phyloP scores from a whole-genome alignment of 1,140 invertebrate genomes.

The Atta texana region DNA sequence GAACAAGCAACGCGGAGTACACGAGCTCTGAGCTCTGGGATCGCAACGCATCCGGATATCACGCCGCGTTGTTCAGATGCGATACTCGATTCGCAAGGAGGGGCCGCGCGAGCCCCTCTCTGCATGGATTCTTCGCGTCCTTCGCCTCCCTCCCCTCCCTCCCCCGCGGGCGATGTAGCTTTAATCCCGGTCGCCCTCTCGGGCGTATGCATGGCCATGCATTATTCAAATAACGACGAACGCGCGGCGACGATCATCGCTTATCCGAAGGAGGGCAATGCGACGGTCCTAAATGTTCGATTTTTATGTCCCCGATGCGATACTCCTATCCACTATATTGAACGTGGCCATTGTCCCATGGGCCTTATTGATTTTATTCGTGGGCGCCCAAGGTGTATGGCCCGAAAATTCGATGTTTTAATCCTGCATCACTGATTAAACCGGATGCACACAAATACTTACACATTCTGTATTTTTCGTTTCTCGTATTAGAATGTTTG shows the following conservation, averaged over 20 bases:
- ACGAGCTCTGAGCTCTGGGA: slow-evolving; percentile 17
- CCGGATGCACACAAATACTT: background rate
- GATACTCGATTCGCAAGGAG: slow-evolving; percentile 44
- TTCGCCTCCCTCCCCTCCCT: background rate
- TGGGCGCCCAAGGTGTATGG: background rate
- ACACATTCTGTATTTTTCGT: background rate
- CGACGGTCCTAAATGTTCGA: slow-evolving; percentile 42
- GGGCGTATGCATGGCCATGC: slow-evolving; percentile 43
- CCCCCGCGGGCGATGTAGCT: slow-evolving; percentile 4
- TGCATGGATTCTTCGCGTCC: background rate
- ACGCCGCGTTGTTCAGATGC: slow-evolving; percentile 42
- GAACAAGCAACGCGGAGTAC: slow-evolving; percentile 14
- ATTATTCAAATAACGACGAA: slow-evolving; percentile 54
- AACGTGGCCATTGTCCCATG: slow-evolving; percentile 17
- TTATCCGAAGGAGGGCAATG: slow-evolving; percentile 47
- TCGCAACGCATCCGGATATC: slow-evolving; percentile 54
- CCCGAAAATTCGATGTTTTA: slow-evolving; percentile 15
- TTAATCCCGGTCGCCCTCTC: slow-evolving; percentile 35
- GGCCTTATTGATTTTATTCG: background rate
- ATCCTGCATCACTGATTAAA: background rate
- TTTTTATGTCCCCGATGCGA: slow-evolving; percentile 24
- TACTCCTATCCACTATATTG: background rate
- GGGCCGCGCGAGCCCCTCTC: background rate
- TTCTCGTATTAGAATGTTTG: background rate
- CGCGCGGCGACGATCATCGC: slow-evolving; percentile 32